These are phyloP conservation scores for Corydoras sp. DNA, from an alignment of 2,113 vertebrate genomes.

Conservation along the genomic window DNA sequence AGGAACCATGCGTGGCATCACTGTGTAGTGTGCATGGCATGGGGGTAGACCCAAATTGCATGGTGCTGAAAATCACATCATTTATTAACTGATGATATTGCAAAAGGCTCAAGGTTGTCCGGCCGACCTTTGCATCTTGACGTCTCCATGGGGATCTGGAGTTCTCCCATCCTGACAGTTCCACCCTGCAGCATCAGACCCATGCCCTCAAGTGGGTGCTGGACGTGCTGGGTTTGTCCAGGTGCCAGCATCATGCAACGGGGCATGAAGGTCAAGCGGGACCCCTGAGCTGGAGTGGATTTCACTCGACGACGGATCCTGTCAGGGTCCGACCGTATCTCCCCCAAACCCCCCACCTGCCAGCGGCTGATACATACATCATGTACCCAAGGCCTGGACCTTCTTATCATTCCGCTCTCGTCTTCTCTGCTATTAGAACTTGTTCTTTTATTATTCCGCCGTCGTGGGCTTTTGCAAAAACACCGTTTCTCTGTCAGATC, in stretches of 20 bases:
- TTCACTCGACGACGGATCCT: constrained; percentile 56
- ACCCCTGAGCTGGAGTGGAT: constrained; percentile 48
- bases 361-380: constrained; percentile 52
- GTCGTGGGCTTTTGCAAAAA: constrained; percentile 16
- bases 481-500: not conserved
- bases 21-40: too few relatives aligned
- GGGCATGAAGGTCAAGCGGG: constrained; percentile 57
- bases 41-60: too few relatives aligned
- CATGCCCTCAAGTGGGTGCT: constrained; percentile 48
- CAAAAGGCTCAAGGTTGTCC: constrained; percentile 4
- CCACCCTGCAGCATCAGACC: constrained; percentile 45
- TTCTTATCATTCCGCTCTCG: constrained; percentile 49
- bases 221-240: constrained; percentile 46
- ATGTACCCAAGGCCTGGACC: constrained; percentile 37
- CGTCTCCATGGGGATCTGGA: constrained; percentile 54
- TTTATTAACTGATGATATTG: too few relatives aligned
- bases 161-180: constrained; percentile 56
- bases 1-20: too few relatives aligned
- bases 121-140: constrained; percentile 52
- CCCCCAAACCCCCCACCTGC: constrained; percentile 28
- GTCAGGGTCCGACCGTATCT: constrained; percentile 54
- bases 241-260: constrained; percentile 56
- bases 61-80: too few relatives aligned
- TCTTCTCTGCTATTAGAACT: constrained; percentile 25
- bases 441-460: not conserved